Evolutionary conservation across 2,113 vertebrate genomes (phyloP), one percentile per base, ranked within the genome.

Genomic region (Potamarius usumacintae): DNA sequence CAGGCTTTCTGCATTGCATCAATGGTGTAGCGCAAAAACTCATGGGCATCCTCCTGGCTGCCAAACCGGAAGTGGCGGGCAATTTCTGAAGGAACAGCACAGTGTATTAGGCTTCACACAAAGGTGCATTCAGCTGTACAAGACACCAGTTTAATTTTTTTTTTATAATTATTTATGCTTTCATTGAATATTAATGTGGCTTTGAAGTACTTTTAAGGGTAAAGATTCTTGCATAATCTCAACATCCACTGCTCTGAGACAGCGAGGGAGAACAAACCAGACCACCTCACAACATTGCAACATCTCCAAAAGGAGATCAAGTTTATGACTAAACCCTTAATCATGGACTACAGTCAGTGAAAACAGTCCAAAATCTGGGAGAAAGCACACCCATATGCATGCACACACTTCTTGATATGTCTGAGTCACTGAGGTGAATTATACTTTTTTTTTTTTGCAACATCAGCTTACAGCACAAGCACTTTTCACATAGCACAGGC

Each of bases 1-100:
- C 98, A 99, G 91, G 98, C 97, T 93, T 96, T 97, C 94, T 99
- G 98, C 98, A 99, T 99, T 92, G 98, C 98, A 0, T 99, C 98
- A 0, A 99, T 96, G 87, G 97, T 97, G 90, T 97, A 99, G 14
- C 98, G 96, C 89, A 99, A 91, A 90, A 99, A 99, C 83, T 99
- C 98, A 0, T 99, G 98, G 0, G 98, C 98, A 0, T 99, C 98
- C 92, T 99, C 98, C 88, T 99, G 98, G 86, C 94, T 97, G 52
- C 98, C 98, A 0, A 99, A 98, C 78, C 94, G 97, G 93, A 99
- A 96, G 87, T 99, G 97, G 82, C 95, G 94, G 83, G 98, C 97
- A 15, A 99, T 99, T 93, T 98, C 98, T 82, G 57, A 34, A 48
- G 79, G 9, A 25, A 82, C 10, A 62, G 30, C 10, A 82, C 17